Evolutionary conservation across 2,888 invertebrate species (phyloP), one percentile per base, ranked within the genome.

Genomic region (Lycocerus yunnanus): DNA sequence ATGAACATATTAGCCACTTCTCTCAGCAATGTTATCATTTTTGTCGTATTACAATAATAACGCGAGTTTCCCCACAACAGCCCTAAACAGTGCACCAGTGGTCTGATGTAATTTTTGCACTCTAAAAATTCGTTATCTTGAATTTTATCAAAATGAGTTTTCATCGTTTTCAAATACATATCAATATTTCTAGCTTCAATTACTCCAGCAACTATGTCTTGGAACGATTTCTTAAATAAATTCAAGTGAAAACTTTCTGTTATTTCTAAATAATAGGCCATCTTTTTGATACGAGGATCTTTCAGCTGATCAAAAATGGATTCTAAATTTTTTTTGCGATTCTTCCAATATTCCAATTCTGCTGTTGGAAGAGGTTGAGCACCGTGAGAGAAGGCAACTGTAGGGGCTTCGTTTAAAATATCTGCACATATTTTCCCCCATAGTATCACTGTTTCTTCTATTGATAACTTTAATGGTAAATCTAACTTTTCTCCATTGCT

Each of bases 151-250:
- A 97, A 91, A 78, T 93, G 91, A 68, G 88, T 88, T 75, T 91
- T 88, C 81, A 97, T 84, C 0, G 96, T 94, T 80, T 91, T 92
- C 81, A 97, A 88, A 84, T 95, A 93, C 13, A 95, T 88, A 77
- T 91, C 93, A 77, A 97, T 93, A 83, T 97, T 96, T 71, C 95
- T 91, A 5, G 96, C 93, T 87, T 97, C 97, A 1, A 94, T 91
- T 66, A 97, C 89, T 11, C 93, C 93, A 80, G 92, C 92, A 1
- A 93, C 93, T 8, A 96, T 92, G 84, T 94, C 93, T 81, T 94
- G 91, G 77, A 96, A 93, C 84, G 95, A 91, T 13, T 90, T 90
- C 81, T 93, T 92, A 85, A 96, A 96, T 73, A 93, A 91, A 43
- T 90, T 89, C 75, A 93, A 90, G 84, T 97, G 97, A 6, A 94